Conservation (phyloP, 2,888 invertebrate genomes). For the Panzeria rudis region DNA sequence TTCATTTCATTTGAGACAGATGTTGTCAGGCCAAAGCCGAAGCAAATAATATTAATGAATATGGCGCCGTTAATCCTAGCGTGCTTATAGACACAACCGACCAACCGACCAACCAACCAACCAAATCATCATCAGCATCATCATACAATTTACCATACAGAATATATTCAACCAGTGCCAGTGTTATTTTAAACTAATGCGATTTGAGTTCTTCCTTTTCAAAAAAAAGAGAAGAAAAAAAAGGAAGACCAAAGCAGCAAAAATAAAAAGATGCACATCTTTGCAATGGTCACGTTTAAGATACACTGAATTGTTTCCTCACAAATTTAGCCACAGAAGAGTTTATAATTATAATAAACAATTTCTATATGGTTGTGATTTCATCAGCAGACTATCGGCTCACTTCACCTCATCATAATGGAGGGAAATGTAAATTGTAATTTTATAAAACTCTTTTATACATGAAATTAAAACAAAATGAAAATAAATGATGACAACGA, state of each 20-base stretch:
- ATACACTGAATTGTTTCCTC: slow-evolving; percentile 46
- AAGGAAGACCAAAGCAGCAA: slow-evolving; percentile 1
- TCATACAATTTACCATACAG: slow-evolving; percentile 43
- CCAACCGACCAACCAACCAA: background rate
- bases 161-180: slow-evolving; percentile 28
- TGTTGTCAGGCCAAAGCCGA: slow-evolving; percentile 47
- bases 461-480: slow-evolving; percentile 37
- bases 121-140: slow-evolving; percentile 28
- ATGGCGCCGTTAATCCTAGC: slow-evolving; percentile 71
- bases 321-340: slow-evolving; percentile 32
- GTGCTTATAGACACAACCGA: background rate
- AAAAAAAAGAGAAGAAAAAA: slow-evolving; percentile 22
- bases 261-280: slow-evolving; percentile 53
- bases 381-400: slow-evolving; percentile 24
- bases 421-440: slow-evolving; percentile 55
- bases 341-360: slow-evolving; percentile 68
- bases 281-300: slow-evolving; percentile 69
- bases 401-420: slow-evolving; percentile 9
- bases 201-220: slow-evolving; percentile 66
- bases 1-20: slow-evolving; percentile 52
- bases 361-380: slow-evolving; percentile 59
- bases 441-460: slow-evolving; percentile 30
- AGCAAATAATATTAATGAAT: slow-evolving; percentile 68
- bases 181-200: slow-evolving; percentile 61
- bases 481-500: slow-evolving; percentile 67